A percentile compares a stretch with the other conserved stretches of the same genome.
Evolutionary conservation across 2,113 vertebrate species (phyloP).

Genomic region (Limnothrissa miodon): DNA sequence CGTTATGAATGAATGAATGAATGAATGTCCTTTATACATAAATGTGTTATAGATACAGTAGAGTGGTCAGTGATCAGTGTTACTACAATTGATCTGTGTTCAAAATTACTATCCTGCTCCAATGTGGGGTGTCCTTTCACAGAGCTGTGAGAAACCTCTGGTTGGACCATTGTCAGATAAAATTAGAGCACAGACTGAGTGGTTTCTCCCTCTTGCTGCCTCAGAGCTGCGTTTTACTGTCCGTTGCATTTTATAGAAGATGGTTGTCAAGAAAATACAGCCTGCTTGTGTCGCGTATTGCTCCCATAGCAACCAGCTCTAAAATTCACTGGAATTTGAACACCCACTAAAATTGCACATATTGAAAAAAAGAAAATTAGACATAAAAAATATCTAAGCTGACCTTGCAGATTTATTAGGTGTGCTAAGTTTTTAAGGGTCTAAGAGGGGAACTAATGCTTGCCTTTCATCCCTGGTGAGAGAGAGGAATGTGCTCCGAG

Average conservation of each 20-base stretch:
- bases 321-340: conserved; percentile 13
- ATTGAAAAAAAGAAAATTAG: conserved; percentile 32
- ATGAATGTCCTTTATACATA: too few relatives aligned
- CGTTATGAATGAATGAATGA: too few relatives aligned
- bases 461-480: background rate
- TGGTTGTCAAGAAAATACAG: conserved; percentile 37
- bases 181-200: background rate
- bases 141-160: conserved; percentile 1
- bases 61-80: too few relatives aligned
- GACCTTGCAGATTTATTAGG: background rate
- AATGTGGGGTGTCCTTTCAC: background rate
- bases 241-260: conserved; percentile 42
- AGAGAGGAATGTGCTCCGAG: background rate
- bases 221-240: conserved; percentile 39
- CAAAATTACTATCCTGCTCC: background rate
- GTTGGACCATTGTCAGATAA: background rate
- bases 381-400: background rate
- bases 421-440: background rate
- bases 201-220: background rate
- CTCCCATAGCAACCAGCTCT: conserved; percentile 62
- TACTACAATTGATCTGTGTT: too few relatives aligned
- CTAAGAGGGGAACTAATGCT: background rate
- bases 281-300: conserved; percentile 22
- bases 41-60: too few relatives aligned
- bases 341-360: background rate